These are phyloP conservation scores for Sanderia malayensis DNA, from an alignment of 30 jellyfish, hydroid and myxozoan genomes.

Conservation along the genomic window DNA sequence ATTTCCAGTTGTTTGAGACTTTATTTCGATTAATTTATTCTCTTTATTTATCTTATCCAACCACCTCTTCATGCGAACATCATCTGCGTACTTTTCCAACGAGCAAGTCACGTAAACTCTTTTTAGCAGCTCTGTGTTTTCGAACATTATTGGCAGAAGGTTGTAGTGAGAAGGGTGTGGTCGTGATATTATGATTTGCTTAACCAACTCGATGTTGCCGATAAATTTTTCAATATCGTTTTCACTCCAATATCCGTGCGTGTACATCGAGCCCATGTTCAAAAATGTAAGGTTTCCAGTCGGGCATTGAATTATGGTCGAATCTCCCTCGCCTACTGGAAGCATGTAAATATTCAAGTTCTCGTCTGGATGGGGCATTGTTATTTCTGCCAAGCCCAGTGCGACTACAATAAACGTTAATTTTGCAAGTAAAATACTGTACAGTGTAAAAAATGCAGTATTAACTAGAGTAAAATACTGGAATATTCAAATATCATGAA, in stretches of 20 bases:
- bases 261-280: slow-evolving; percentile 43
- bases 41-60: slow-evolving; percentile 21
- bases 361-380: slow-evolving; percentile 37
- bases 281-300: slow-evolving; percentile 44
- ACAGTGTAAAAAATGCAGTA: too few relatives aligned
- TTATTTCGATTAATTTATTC: slow-evolving; percentile 27
- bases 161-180: slow-evolving; percentile 62
- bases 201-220: slow-evolving; percentile 26
- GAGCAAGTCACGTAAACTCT: slow-evolving; percentile 38
- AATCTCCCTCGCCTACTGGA: slow-evolving; percentile 74
- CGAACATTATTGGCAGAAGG: slow-evolving; percentile 39
- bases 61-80: slow-evolving; percentile 33
- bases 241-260: slow-evolving; percentile 50
- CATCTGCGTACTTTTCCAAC: slow-evolving; percentile 11
- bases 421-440: too few relatives aligned
- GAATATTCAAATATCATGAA: too few relatives aligned
- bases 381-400: background rate
- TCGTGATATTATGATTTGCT: slow-evolving; percentile 52
- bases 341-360: slow-evolving; percentile 56
- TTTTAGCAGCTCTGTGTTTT: slow-evolving; percentile 17
- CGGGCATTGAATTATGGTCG: slow-evolving; percentile 65
- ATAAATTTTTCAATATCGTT: slow-evolving; percentile 49
- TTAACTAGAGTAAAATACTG: too few relatives aligned
- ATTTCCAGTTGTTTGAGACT: slow-evolving; percentile 41
- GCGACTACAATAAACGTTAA: background rate